These are phyloP conservation scores for Thomomys bottae DNA, from an alignment of 2,113 vertebrate species.

Conservation along the genomic window DNA sequence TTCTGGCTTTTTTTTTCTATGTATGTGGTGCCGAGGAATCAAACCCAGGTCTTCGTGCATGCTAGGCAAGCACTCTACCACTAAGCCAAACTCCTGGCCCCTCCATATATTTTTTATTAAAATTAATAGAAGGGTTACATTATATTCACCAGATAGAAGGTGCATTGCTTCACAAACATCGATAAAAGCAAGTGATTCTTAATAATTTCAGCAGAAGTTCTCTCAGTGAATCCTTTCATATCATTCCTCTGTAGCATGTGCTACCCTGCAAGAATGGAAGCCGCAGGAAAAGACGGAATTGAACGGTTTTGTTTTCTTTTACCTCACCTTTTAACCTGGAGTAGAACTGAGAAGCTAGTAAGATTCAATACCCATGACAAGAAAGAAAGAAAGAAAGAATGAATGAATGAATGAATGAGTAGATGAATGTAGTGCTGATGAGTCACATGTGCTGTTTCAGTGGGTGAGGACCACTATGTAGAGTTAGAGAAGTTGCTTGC, in stretches of 20 bases:
- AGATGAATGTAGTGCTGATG: background rate
- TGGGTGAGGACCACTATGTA: background rate
- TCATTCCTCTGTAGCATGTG: background rate
- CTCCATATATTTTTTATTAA: too few species aligned
- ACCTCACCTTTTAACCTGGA: background rate
- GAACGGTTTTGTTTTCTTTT: background rate
- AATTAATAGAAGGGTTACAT: too few species aligned
- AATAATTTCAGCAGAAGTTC: background rate
- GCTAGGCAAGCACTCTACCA: too few species aligned
- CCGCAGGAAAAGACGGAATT: background rate
- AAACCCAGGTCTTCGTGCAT: too few species aligned
- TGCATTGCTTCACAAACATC: too few species aligned
- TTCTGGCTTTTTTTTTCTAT: too few species aligned
- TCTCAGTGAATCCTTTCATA: background rate
- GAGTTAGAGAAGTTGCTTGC: background rate
- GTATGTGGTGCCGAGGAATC: too few species aligned
- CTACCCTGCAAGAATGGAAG: background rate
- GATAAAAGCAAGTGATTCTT: slow-evolving; percentile 2
- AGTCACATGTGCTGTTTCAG: background rate
- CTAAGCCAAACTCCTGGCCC: too few species aligned
- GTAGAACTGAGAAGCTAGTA: background rate
- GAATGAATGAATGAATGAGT: background rate
- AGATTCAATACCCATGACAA: background rate
- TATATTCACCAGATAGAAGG: too few species aligned
- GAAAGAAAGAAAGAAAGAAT: background rate